These are phyloP conservation scores for Bradypodion ventrale DNA, from an alignment of 2,797 vertebrate species.

Conservation along the genomic window DNA sequence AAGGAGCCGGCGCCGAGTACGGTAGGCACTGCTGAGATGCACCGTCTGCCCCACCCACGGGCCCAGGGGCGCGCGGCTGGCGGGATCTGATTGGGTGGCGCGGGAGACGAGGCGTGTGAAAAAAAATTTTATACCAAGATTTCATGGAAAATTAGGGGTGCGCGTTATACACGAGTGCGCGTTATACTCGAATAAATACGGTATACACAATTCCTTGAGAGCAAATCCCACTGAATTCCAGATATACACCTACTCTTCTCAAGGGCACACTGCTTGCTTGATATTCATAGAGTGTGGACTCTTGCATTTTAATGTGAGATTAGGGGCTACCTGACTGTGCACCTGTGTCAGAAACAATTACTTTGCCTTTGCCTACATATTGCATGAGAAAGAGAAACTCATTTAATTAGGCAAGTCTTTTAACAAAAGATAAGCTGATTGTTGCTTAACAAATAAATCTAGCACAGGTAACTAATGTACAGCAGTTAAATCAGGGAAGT, in stretches of 20 bases:
- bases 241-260: neutral
- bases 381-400: neutral
- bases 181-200: too few species aligned
- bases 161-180: too few species aligned
- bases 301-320: neutral
- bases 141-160: too few species aligned
- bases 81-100: too few species aligned
- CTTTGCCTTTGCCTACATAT: slow-evolving; percentile 11
- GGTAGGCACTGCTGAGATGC: too few species aligned
- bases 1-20: too few species aligned
- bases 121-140: too few species aligned
- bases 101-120: too few species aligned
- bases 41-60: too few species aligned
- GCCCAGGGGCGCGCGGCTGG: too few species aligned
- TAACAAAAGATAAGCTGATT: slow-evolving; percentile 21
- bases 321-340: neutral
- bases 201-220: neutral
- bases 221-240: neutral
- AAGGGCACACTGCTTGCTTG: neutral
- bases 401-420: slow-evolving; percentile 17
- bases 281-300: neutral
- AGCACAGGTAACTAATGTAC: neutral
- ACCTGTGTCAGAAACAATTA: slow-evolving; percentile 9
- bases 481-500: neutral
- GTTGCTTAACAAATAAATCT: slow-evolving; percentile 14